Evolutionary conservation across 2,888 invertebrate species (phyloP).

Genomic region (Conchocele bisecta): DNA sequence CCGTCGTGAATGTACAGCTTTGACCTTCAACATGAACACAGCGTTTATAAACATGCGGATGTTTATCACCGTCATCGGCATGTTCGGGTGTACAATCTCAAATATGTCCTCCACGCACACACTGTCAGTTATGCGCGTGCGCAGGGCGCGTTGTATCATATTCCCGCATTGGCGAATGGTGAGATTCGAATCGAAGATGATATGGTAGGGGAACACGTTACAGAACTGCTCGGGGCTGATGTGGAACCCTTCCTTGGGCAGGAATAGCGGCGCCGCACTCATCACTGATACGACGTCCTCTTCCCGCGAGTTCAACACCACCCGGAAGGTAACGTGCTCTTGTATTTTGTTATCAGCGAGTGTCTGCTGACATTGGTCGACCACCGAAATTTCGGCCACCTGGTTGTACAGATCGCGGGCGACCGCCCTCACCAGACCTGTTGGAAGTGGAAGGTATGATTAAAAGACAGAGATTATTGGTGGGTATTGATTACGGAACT

Average conservation of each 20-base stretch:
- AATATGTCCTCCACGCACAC: conserved; percentile 63
- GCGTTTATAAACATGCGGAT: conserved; percentile 78
- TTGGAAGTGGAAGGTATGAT: background rate
- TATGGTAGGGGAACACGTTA: conserved; percentile 78
- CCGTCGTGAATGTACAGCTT: background rate
- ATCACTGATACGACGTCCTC: conserved; percentile 11
- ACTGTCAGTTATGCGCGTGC: conserved; percentile 33
- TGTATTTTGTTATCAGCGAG: conserved; percentile 64
- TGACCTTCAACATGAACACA: conserved; percentile 69
- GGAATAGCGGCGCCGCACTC: conserved; percentile 21
- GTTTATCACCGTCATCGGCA: conserved; percentile 71
- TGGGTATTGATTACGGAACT: background rate
- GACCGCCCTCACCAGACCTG: conserved; percentile 72
- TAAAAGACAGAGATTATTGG: background rate
- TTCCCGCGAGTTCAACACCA: conserved; percentile 44
- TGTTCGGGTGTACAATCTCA: conserved; percentile 72
- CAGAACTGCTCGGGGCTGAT: conserved; percentile 73
- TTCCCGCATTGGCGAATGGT: conserved; percentile 72
- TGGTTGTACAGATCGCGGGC: conserved; percentile 73
- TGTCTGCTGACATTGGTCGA: conserved; percentile 61
- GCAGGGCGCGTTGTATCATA: conserved; percentile 66
- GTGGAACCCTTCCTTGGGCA: conserved; percentile 53
- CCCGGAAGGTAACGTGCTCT: conserved; percentile 71
- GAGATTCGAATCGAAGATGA: conserved; percentile 77
- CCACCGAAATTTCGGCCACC: conserved; percentile 59